Evolutionary conservation across 2,113 vertebrate species (phyloP).

Genomic region (Pongo abelii): DNA sequence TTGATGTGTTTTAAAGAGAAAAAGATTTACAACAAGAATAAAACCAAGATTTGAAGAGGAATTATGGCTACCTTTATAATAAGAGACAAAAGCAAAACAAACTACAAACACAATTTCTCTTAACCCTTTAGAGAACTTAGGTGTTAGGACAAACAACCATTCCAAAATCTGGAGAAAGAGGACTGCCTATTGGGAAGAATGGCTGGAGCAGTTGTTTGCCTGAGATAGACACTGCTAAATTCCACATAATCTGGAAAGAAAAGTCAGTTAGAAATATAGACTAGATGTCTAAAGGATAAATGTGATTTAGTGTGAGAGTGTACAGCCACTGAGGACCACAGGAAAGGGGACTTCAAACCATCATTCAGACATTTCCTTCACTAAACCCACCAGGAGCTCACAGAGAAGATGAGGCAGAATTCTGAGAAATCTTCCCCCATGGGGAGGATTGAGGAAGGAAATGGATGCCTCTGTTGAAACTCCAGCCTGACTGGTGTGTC

Average conservation of each 20-base stretch:
- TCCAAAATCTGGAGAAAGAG: neutral
- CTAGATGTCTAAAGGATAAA: neutral
- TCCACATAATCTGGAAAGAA: neutral
- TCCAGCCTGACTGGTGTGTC: rapidly evolving
- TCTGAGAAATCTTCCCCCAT: too few species aligned
- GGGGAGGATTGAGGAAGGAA: too few species aligned
- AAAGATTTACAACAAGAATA: neutral
- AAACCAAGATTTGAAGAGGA: neutral
- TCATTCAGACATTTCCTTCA: neutral
- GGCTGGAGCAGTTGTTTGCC: neutral
- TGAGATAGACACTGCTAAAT: neutral
- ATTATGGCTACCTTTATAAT: neutral
- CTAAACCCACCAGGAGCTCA: neutral
- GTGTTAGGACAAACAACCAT: neutral
- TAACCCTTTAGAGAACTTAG: neutral
- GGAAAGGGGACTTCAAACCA: neutral
- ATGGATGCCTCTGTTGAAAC: neutral
- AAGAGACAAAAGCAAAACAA: neutral
- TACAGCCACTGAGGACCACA: neutral
- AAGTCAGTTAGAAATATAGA: neutral
- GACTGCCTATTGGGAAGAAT: neutral
- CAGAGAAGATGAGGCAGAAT: neutral
- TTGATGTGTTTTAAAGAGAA: neutral
- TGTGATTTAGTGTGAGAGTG: neutral
- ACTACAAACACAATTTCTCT: neutral